Evolutionary conservation across 1,140 invertebrate species (phyloP).

Genomic region (Bacillus rossius): DNA sequence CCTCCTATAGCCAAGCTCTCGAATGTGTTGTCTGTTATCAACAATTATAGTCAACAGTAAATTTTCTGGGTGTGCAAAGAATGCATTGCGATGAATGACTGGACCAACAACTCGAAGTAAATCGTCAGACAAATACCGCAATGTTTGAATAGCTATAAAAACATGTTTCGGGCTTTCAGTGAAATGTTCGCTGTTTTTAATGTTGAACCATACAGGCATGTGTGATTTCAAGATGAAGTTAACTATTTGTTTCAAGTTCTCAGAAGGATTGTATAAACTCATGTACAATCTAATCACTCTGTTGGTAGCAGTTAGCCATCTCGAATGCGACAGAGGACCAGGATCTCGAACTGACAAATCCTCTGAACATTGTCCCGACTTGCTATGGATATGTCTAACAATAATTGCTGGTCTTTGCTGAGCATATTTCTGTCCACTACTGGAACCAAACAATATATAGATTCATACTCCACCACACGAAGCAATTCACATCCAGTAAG

Average conservation of each 20-base stretch:
- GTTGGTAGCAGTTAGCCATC: constrained; percentile 35
- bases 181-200: constrained; percentile 28
- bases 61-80: constrained; percentile 35
- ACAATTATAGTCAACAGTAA: constrained; percentile 32
- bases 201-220: constrained; percentile 34
- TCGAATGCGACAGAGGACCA: constrained; percentile 30
- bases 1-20: constrained; percentile 24
- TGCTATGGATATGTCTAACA: constrained; percentile 25
- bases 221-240: constrained; percentile 33
- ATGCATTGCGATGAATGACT: constrained; percentile 27
- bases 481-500: constrained; percentile 26
- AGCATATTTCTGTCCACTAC: constrained; percentile 21
- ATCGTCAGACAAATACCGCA: constrained; percentile 13
- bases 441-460: constrained; percentile 16
- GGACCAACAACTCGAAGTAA: constrained; percentile 23
- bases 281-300: constrained; percentile 30
- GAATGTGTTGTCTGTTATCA: constrained; percentile 26
- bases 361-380: constrained; percentile 22
- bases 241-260: constrained; percentile 23
- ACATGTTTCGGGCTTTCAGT: constrained; percentile 26
- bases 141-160: constrained; percentile 21
- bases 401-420: constrained; percentile 31
- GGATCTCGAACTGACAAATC: constrained; percentile 29
- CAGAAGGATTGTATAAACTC: constrained; percentile 20
- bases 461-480: constrained; percentile 22